Evolutionary conservation across 2,113 vertebrate genomes (phyloP), one percentile per base, ranked within the genome.

Genomic region (Sterrhoptilus dennistouni): DNA sequence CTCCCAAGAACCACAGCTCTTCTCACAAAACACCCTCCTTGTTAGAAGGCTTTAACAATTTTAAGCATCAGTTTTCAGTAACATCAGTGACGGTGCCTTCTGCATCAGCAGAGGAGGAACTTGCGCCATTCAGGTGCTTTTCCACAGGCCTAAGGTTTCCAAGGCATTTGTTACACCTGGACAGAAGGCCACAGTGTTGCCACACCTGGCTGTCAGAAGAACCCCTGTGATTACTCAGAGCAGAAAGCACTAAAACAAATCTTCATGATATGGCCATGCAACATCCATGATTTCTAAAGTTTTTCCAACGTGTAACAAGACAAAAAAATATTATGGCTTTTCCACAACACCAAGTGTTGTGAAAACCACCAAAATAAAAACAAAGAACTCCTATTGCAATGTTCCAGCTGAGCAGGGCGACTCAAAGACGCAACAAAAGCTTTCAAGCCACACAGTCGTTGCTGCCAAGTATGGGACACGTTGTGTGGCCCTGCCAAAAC

Each of bases 401-500:
- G 75, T 54, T 94, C 78, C 83, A 90, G 83, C 80, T 83, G 90
- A 96, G 72, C 52, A 54, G 70, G 85, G 83, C 68, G 63, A 94
- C 84, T 90, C 80, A 95, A 95, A 96, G 50, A 82, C 0, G 3
- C n/a, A 94, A 82, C 2, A 9, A 91, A 88, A 93, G 72, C 88
- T 93, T 94, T 92, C 95, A 89, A 94, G 95, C 83, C 88, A 93
- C 86, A 64, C 57, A 78, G 69, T 18, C 1, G 0, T 2, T 69
- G 80, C 92, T 94, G 96, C 87, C 96, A 96, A 95, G 83, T 78
- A 68, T 47, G 72, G 91, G 75, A 93, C 88, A 93, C 33, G 4
- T 44, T 53, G 66, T 31, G 50, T 52, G 44, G 91, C 79, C 49
- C 80, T 91, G 93, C 92, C 95, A 97, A 75, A 96, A 89, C 59